phyloP scores from a whole-genome alignment of 2,113 vertebrate genomes.

The Myrmecobius fasciatus region DNA sequence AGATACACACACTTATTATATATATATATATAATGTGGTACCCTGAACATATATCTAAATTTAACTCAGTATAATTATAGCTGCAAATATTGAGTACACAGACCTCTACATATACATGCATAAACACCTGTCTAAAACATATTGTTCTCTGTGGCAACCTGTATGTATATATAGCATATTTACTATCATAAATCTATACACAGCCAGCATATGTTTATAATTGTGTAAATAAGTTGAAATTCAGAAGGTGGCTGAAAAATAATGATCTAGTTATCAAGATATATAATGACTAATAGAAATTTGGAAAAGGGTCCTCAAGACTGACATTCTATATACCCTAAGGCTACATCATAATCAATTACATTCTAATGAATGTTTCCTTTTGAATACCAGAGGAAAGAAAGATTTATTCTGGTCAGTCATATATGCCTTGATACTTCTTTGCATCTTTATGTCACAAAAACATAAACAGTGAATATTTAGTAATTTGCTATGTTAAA shows the following conservation, averaged over 20 bases:
- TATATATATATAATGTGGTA: neutral
- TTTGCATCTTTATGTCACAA: slow-evolving; percentile 59
- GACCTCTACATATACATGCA: neutral
- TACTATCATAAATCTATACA: neutral
- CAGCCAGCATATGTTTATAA: neutral
- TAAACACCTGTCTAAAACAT: neutral
- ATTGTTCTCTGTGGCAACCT: neutral
- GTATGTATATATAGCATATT: neutral
- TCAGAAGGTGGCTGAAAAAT: neutral
- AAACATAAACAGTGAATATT: slow-evolving; percentile 77
- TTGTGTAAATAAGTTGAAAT: neutral
- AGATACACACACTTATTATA: no score
- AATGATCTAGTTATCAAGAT: neutral
- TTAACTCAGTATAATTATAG: neutral
- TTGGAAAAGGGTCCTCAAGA: slow-evolving; percentile 42
- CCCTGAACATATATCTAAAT: slow-evolving; percentile 14
- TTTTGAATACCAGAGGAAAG: neutral
- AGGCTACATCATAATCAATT: slow-evolving; percentile 63
- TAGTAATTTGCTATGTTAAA: slow-evolving; percentile 82
- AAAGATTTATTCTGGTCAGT: slow-evolving; percentile 19
- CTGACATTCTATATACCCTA: slow-evolving; percentile 67
- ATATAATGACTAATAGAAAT: neutral
- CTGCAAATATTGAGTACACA: neutral
- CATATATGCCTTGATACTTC: slow-evolving; percentile 54
- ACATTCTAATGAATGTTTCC: slow-evolving; percentile 42